These are phyloP conservation scores for Agraylea sexmaculata DNA, from an alignment of 1,140 invertebrate genomes.

Conservation along the genomic window DNA sequence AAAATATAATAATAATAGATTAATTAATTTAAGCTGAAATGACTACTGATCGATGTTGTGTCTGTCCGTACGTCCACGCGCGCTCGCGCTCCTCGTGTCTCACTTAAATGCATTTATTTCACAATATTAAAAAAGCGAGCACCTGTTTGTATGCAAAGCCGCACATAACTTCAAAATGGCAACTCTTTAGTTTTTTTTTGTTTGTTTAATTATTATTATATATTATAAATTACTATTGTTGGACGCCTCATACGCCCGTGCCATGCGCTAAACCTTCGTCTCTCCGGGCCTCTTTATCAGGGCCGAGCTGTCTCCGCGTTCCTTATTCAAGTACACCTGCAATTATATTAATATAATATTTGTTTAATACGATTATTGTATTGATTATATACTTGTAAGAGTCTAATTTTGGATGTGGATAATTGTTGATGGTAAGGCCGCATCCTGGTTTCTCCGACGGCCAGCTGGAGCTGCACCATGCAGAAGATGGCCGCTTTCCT, in stretches of 20 bases:
- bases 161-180: too few species aligned
- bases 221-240: too few species aligned
- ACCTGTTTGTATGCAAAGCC: too few species aligned
- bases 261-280: slow-evolving; percentile 18
- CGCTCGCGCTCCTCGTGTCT: too few species aligned
- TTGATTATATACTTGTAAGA: slow-evolving; percentile 27
- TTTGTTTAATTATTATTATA: too few species aligned
- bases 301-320: slow-evolving; percentile 15
- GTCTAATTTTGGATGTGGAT: slow-evolving; percentile 66
- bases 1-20: too few species aligned
- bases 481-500: slow-evolving; percentile 91
- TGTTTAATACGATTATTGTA: background rate
- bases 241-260: background rate
- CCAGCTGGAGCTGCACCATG: slow-evolving; percentile 82
- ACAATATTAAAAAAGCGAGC: too few species aligned
- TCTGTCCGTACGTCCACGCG: too few species aligned
- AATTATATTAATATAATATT: slow-evolving; percentile 4
- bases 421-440: slow-evolving; percentile 65
- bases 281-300: slow-evolving; percentile 16
- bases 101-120: too few species aligned
- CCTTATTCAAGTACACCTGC: slow-evolving; percentile 19
- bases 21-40: too few species aligned
- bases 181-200: too few species aligned
- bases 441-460: slow-evolving; percentile 72
- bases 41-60: too few species aligned